These are phyloP conservation scores for Pelosia muscerda DNA, from an alignment of 2,888 invertebrate genomes.

Conservation along the genomic window DNA sequence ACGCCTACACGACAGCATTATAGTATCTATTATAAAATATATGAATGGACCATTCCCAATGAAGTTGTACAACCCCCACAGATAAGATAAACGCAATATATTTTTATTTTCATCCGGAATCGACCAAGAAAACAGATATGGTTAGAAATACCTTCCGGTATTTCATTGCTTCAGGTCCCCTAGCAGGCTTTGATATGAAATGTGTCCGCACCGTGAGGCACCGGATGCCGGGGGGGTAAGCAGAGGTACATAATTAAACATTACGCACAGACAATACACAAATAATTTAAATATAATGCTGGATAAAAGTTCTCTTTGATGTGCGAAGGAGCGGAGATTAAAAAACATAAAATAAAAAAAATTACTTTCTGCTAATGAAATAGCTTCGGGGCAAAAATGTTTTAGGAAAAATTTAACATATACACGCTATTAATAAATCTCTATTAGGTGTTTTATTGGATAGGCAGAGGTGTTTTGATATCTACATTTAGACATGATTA, in stretches of 20 bases:
- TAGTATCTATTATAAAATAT: not conserved
- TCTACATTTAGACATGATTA: not conserved
- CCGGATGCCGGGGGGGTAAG: slow-evolving; percentile 16
- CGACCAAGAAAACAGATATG: slow-evolving; percentile 3
- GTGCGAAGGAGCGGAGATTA: slow-evolving; percentile 18
- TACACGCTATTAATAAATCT: not conserved
- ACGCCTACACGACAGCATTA: too few species aligned
- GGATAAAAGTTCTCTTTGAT: slow-evolving; percentile 26
- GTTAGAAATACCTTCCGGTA: slow-evolving; percentile 4
- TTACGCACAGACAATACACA: slow-evolving; percentile 33
- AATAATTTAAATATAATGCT: slow-evolving; percentile 45
- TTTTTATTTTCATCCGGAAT: slow-evolving; percentile 4
- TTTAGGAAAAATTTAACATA: not conserved
- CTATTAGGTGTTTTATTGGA: not conserved
- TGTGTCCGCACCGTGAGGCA: slow-evolving; percentile 26
- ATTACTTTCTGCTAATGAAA: slow-evolving; percentile 3
- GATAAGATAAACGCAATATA: not conserved
- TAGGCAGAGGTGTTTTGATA: not conserved
- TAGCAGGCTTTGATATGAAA: slow-evolving; percentile 33
- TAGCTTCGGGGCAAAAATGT: not conserved
- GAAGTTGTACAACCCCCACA: not conserved
- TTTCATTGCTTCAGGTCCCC: slow-evolving; percentile 15
- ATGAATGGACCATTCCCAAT: not conserved
- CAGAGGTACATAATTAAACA: slow-evolving; percentile 44
- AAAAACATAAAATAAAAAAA: slow-evolving; percentile 18